Evolutionary conservation across 37 sponge, comb jelly and placozoan species (phyloP).

Genomic region (Crambe crambe): DNA sequence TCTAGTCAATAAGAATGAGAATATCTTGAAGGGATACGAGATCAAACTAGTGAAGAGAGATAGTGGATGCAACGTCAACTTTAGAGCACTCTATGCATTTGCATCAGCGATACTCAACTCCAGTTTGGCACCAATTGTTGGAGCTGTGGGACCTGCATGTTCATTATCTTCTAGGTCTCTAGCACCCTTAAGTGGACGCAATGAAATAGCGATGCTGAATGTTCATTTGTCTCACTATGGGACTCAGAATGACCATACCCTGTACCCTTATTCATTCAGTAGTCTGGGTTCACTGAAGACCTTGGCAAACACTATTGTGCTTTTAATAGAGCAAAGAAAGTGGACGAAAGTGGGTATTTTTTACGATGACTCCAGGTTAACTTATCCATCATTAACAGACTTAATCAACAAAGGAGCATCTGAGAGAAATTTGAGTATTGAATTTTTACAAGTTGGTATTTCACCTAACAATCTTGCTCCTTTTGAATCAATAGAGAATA

Average conservation of each 20-base stretch:
- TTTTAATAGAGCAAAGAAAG: background rate
- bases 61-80: background rate
- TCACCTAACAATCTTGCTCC: background rate
- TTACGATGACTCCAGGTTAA: background rate
- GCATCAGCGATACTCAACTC: background rate
- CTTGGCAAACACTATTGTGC: background rate
- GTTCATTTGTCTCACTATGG: background rate
- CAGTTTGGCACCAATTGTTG: background rate
- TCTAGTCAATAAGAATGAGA: background rate
- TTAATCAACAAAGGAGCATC: background rate
- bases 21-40: constrained; percentile 1
- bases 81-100: background rate
- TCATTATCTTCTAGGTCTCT: background rate
- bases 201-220: background rate
- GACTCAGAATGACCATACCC: background rate
- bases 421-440: background rate
- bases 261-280: background rate
- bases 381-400: background rate
- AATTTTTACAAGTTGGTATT: background rate
- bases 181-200: background rate
- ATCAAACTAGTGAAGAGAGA: background rate
- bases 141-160: background rate
- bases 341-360: background rate
- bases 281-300: background rate
- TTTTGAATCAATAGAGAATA: background rate